Conservation (phyloP, 2,113 vertebrate genomes). For the Callithrix jacchus region DNA sequence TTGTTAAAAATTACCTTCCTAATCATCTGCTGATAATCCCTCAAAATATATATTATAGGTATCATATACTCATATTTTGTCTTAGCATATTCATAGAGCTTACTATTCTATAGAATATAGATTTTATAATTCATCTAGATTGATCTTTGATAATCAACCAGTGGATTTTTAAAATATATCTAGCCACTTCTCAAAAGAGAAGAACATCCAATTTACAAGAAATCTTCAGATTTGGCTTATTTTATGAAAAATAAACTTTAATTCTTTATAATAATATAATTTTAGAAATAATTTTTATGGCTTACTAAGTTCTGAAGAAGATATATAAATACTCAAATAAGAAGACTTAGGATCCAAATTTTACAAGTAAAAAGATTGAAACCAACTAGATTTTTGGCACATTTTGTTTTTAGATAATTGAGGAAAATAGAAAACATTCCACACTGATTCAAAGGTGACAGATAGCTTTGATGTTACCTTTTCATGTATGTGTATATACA, state of each 20-base stretch:
- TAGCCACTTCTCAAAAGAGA: not conserved
- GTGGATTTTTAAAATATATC: not conserved
- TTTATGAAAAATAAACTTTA: not conserved
- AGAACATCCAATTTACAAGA: not conserved
- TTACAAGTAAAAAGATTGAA: not conserved
- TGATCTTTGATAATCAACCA: not conserved
- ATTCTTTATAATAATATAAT: not conserved
- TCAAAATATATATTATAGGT: not conserved
- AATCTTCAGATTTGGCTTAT: not conserved
- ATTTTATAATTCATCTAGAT: not conserved
- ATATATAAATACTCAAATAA: not conserved
- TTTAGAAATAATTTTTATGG: not conserved
- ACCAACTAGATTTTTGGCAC: not conserved
- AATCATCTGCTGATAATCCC: not conserved
- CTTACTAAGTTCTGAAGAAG: not conserved
- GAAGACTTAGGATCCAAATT: not conserved
- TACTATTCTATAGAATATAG: not conserved
- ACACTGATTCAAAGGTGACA: not conserved
- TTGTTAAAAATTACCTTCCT: not conserved
- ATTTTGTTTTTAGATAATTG: not conserved
- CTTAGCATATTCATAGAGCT: not conserved
- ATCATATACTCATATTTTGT: not conserved
- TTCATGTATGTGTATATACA: not conserved
- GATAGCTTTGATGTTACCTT: not conserved
- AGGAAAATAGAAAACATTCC: not conserved